These are phyloP conservation scores for Anguilla megastoma DNA, from an alignment of 2,797 vertebrate genomes.

Conservation along the genomic window DNA sequence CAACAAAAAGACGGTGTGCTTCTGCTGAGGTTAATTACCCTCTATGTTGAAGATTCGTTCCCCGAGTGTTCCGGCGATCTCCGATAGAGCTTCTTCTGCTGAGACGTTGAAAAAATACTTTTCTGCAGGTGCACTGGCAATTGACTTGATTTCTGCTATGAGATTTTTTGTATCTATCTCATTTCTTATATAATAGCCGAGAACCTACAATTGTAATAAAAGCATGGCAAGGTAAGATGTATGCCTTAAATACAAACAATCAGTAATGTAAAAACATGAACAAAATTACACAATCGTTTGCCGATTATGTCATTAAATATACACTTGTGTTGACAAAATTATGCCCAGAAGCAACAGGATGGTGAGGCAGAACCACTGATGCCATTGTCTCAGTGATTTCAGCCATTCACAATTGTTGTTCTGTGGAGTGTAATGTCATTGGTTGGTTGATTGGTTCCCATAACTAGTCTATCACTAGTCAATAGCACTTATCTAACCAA, in stretches of 20 bases:
- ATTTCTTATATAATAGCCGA: constrained; percentile 76
- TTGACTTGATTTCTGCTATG: constrained; percentile 89
- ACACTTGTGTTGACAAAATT: not conserved
- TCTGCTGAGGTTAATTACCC: constrained; percentile 61
- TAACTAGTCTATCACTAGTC: not conserved
- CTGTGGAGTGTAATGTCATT: not conserved
- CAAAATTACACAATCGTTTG: not conserved
- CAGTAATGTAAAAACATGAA: not conserved
- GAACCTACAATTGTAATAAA: constrained; percentile 65
- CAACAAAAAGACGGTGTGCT: not conserved
- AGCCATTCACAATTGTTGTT: not conserved
- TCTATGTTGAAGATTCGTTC: constrained; percentile 96
- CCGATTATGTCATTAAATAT: not conserved
- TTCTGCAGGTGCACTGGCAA: constrained; percentile 83
- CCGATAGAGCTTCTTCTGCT: constrained; percentile 82
- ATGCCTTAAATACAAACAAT: constrained; percentile 8
- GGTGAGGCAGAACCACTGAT: not conserved
- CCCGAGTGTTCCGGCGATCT: constrained; percentile 86
- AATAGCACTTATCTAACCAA: not conserved
- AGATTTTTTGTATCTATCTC: constrained; percentile 79
- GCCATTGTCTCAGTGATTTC: not conserved
- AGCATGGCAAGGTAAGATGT: not conserved
- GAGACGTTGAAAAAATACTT: constrained; percentile 91
- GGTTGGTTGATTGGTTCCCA: not conserved
- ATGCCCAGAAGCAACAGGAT: not conserved